Conservation (phyloP, 2,797 vertebrate species). For the Hydrolagus colliei region DNA sequence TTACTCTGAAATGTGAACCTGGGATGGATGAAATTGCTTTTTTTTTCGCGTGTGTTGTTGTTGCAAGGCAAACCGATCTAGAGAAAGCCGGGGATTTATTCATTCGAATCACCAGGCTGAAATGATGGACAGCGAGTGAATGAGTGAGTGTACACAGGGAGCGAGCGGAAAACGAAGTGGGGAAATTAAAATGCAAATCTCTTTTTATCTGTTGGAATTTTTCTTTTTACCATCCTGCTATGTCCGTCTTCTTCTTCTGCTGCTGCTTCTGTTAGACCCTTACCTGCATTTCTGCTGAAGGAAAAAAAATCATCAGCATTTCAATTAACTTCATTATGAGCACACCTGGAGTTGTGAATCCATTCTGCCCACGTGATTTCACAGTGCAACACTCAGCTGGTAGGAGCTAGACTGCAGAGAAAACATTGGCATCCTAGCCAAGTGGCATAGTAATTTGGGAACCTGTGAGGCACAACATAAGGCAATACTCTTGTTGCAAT, state of each 20-base stretch:
- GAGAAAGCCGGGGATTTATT: too few relatives aligned
- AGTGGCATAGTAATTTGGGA: conserved; percentile 21
- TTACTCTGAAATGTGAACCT: too few relatives aligned
- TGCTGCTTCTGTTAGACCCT: background rate
- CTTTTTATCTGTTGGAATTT: background rate
- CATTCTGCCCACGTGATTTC: background rate
- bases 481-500: conserved; percentile 30
- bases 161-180: background rate
- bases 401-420: conserved; percentile 2
- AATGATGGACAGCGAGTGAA: background rate
- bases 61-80: background rate
- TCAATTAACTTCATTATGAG: background rate
- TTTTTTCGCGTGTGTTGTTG: too few relatives aligned
- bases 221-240: background rate
- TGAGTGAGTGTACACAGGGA: background rate
- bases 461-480: conserved; percentile 27
- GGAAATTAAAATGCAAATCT: background rate
- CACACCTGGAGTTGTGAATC: background rate
- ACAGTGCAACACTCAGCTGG: background rate
- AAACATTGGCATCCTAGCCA: background rate
- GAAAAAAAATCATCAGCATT: conserved; percentile 5
- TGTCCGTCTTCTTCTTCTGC: background rate
- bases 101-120: background rate
- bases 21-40: too few relatives aligned
- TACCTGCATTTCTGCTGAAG: conserved; percentile 7